phyloP scores from a whole-genome alignment of 2,113 vertebrate species.

The Halichoerus grypus region DNA sequence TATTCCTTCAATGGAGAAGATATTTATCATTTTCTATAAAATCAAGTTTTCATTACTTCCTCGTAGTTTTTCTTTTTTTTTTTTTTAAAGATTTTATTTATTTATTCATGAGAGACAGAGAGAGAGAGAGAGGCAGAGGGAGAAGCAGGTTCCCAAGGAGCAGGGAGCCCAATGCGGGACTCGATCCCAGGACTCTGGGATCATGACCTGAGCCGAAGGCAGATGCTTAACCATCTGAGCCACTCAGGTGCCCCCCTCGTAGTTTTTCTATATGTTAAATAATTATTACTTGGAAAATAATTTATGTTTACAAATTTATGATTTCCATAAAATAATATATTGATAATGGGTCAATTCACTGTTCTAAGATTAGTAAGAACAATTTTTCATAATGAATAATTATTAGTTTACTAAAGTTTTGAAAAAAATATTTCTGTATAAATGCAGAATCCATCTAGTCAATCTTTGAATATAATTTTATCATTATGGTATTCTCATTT shows the following conservation, averaged over 20 bases:
- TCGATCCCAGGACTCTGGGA: too few relatives aligned
- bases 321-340: background rate
- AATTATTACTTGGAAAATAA: constrained; percentile 5
- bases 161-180: too few relatives aligned
- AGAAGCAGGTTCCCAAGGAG: too few relatives aligned
- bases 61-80: background rate
- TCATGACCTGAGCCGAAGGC: too few relatives aligned
- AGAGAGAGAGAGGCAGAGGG: too few relatives aligned
- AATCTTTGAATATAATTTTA: background rate
- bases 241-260: background rate
- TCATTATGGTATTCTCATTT: background rate
- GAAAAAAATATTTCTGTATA: background rate
- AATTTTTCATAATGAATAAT: background rate
- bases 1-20: constrained; percentile 19
- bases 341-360: background rate
- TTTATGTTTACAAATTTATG: constrained; percentile 2
- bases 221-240: too few relatives aligned
- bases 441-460: background rate
- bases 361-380: background rate
- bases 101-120: too few relatives aligned
- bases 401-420: background rate
- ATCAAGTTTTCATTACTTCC: background rate
- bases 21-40: background rate
- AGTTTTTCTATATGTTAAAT: background rate
- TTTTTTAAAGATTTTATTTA: too few relatives aligned